These are phyloP conservation scores for Synergus laeviventris DNA, from an alignment of 2,888 invertebrate genomes.

Conservation along the genomic window DNA sequence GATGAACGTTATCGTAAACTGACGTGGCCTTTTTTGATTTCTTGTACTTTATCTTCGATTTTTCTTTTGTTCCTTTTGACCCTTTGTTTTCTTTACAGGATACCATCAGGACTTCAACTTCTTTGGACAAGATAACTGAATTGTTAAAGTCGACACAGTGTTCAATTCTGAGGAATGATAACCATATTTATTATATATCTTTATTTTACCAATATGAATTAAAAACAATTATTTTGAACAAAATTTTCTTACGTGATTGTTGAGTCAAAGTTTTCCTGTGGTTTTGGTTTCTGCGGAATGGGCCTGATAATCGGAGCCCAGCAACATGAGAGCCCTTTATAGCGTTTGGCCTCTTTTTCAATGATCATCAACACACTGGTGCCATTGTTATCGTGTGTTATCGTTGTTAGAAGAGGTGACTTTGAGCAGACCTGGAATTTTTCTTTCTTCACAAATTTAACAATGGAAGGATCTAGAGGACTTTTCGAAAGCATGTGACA, in stretches of 20 bases:
- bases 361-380: slow-evolving; percentile 62
- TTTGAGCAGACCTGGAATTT: slow-evolving; percentile 78
- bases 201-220: not conserved
- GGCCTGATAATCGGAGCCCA: slow-evolving; percentile 80
- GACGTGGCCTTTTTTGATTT: slow-evolving; percentile 40
- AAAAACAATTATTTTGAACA: not conserved
- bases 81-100: slow-evolving; percentile 73
- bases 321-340: slow-evolving; percentile 79
- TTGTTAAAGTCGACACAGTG: slow-evolving; percentile 77
- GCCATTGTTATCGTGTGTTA: slow-evolving; percentile 62
- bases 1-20: slow-evolving; percentile 79
- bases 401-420: slow-evolving; percentile 60
- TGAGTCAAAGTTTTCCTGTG: slow-evolving; percentile 66
- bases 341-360: slow-evolving; percentile 69
- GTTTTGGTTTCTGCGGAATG: slow-evolving; percentile 62
- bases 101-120: slow-evolving; percentile 77
- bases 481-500: slow-evolving; percentile 79
- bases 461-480: slow-evolving; percentile 80
- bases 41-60: slow-evolving; percentile 61
- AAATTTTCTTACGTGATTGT: slow-evolving; percentile 65
- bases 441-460: slow-evolving; percentile 77
- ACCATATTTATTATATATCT: not conserved
- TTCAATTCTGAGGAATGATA: slow-evolving; percentile 70
- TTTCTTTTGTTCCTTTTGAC: slow-evolving; percentile 53
- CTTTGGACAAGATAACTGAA: slow-evolving; percentile 68